Evolutionary conservation across 2,888 invertebrate genomes (phyloP).

Genomic region (Netelia fuscicornis): DNA sequence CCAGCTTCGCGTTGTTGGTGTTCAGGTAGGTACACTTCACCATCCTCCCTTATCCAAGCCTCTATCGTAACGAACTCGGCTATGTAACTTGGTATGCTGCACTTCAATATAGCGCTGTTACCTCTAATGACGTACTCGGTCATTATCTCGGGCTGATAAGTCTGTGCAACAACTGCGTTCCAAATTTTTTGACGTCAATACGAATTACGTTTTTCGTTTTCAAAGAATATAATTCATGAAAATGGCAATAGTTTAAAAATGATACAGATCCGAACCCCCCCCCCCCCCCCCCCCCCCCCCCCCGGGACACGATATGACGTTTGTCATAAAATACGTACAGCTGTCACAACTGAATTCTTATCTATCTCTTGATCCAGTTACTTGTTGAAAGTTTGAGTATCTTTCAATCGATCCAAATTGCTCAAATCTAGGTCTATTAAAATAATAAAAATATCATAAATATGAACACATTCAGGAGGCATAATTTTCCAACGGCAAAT

Average conservation of each 20-base stretch:
- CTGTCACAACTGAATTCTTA: too few species aligned
- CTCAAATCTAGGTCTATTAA: too few species aligned
- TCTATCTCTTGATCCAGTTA: too few species aligned
- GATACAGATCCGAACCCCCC: background rate
- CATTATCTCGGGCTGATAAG: slow-evolving; percentile 90
- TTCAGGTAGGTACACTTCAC: slow-evolving; percentile 84
- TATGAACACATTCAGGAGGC: too few species aligned
- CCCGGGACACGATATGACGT: too few species aligned
- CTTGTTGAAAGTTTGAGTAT: too few species aligned
- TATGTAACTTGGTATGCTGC: slow-evolving; percentile 91
- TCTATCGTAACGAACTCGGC: slow-evolving; percentile 90
- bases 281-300: too few species aligned
- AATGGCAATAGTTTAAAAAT: background rate
- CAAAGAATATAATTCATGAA: background rate
- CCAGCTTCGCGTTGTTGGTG: slow-evolving; percentile 70
- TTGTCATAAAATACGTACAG: too few species aligned
- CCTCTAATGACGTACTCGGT: slow-evolving; percentile 91
- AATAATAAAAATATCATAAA: too few species aligned
- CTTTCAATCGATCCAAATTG: too few species aligned
- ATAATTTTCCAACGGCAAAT: too few species aligned
- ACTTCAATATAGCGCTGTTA: slow-evolving; percentile 90
- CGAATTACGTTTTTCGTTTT: background rate
- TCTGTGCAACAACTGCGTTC: slow-evolving; percentile 89
- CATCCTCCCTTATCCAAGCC: slow-evolving; percentile 90
- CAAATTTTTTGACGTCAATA: slow-evolving; percentile 38